Evolutionary conservation across 2,888 invertebrate genomes (phyloP).

Genomic region (Steinernema hermaphroditum): DNA sequence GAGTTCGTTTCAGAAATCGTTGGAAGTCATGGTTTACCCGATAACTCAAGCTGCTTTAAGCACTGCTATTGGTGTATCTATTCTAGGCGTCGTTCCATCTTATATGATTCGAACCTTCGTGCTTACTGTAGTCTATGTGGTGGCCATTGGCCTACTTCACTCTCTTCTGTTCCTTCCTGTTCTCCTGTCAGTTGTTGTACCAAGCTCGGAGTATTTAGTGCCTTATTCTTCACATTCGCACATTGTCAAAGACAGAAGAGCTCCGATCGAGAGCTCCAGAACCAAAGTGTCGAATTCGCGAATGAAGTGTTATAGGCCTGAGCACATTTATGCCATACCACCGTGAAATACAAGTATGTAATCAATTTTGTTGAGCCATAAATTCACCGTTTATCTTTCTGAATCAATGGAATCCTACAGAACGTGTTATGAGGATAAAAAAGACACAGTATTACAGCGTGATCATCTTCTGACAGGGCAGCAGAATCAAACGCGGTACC

Average conservation of each 20-base stretch:
- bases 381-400: no score
- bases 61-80: constrained; percentile 57
- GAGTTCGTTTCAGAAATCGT: constrained; percentile 48
- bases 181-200: constrained; percentile 55
- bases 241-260: neutral
- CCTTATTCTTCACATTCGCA: constrained; percentile 32
- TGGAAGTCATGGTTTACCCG: constrained; percentile 57
- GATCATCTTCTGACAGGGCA: no score
- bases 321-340: neutral
- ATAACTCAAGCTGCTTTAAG: constrained; percentile 61
- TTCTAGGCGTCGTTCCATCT: constrained; percentile 57
- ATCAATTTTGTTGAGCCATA: no score
- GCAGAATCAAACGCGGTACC: no score
- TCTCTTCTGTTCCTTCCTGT: constrained; percentile 60
- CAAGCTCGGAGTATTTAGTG: constrained; percentile 38
- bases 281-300: neutral
- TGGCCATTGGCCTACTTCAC: constrained; percentile 58
- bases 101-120: constrained; percentile 64
- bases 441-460: no score
- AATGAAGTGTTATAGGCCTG: neutral
- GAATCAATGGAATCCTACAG: no score
- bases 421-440: no score
- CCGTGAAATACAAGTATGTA: neutral
- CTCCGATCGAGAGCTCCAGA: neutral
- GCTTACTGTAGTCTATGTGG: constrained; percentile 61